Conservation (phyloP, 2,113 vertebrate species). For the Caloenas nicobarica region DNA sequence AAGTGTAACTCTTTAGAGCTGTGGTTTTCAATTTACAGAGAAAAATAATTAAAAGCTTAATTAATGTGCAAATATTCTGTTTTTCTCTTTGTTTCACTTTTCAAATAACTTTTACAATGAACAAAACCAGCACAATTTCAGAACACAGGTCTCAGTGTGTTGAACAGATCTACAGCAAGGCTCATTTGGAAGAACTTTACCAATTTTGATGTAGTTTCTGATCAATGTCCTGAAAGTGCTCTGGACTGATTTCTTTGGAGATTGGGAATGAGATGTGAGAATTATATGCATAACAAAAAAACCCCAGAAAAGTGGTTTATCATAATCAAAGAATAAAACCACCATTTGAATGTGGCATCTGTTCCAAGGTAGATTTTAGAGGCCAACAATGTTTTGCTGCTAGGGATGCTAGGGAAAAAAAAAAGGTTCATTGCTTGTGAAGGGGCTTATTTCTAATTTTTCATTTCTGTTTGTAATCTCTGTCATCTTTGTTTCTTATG, state of each 20-base stretch:
- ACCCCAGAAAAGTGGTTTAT: background rate
- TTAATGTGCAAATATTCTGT: background rate
- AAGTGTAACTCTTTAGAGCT: background rate
- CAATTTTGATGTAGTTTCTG: background rate
- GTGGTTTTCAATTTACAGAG: background rate
- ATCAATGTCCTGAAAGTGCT: background rate
- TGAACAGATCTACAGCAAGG: background rate
- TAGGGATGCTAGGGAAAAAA: conserved; percentile 5
- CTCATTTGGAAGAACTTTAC: background rate
- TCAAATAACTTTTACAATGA: background rate
- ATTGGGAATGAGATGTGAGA: background rate
- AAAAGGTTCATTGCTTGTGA: conserved; percentile 14
- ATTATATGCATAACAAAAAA: background rate
- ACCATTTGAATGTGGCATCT: background rate
- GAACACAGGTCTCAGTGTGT: background rate
- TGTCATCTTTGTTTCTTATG: conserved; percentile 82
- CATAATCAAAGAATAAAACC: conserved; percentile 23
- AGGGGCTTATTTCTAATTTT: conserved; percentile 68
- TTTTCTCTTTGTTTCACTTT: background rate
- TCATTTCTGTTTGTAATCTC: conserved; percentile 81
- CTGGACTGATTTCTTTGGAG: background rate
- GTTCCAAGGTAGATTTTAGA: background rate
- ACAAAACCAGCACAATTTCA: background rate
- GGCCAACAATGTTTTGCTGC: background rate
- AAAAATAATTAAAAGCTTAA: background rate